Evolutionary conservation across 92 coral and sea anemone species (phyloP), one percentile per base, ranked within the genome.

Genomic region (Epizoanthus scotinus): DNA sequence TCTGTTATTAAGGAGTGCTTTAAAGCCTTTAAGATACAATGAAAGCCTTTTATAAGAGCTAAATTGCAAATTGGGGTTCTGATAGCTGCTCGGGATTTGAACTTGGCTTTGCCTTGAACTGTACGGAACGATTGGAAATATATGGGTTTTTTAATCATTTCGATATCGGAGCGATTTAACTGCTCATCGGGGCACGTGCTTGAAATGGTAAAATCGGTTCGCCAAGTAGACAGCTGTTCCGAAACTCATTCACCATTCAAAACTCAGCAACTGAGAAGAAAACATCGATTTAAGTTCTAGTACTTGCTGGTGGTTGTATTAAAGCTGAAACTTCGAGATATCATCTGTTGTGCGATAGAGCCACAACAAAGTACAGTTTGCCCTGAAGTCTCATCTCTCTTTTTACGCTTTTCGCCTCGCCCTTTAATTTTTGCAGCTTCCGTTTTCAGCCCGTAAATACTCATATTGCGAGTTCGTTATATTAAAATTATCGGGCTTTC

Each of bases 1-100:
- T 75, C 61, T 75, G 68, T 75, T 75, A 75, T 75, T 75, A 75
- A 75, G 81, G 81, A 58, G 81, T 75, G 54, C 49, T 75, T 75
- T 75, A 13, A 75, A 75, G 67, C 67, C 68, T 75, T 64, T 64
- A 28, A 31, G 70, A 64, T 64, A 64, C 70, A 64, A 64, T 64
- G 70, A 25, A 64, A 17, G n/a, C 70, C 70, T 64, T 75, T 73
- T 75, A 58, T 38, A 25, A 40, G 81, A 38, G 67, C 63, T 57
- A 75, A 75, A 75, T 60, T 75, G 81, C 68, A 36, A 19, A 31
- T 75, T 59, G 52, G 54, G 56, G 34, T 54, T 42, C 26, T 75
- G 60, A 12, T 20, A 34, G 19, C 21, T 20, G 15, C 13, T 34
- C 18, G 59, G 44, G 21, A 36, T 58, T 38, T 20, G 17, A 60